Evolutionary conservation across 1,140 invertebrate species (phyloP).

Genomic region (Pogonomyrmex barbatus): DNA sequence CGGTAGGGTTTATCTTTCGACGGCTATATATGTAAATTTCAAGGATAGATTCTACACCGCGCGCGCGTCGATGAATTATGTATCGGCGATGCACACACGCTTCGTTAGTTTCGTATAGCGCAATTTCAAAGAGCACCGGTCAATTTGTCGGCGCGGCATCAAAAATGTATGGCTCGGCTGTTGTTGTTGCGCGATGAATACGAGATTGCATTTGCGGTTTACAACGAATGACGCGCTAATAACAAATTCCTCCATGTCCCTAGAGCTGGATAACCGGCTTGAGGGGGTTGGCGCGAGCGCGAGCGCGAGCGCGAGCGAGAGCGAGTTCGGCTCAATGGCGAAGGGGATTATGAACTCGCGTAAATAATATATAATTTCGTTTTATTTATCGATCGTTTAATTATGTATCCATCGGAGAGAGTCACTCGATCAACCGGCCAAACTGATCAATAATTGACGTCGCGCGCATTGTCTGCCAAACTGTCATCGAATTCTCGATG

Average conservation of each 20-base stretch:
- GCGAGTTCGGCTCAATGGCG: background rate
- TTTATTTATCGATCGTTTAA: slow-evolving; percentile 41
- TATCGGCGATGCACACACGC: slow-evolving; percentile 34
- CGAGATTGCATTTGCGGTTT: slow-evolving; percentile 32
- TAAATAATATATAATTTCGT: slow-evolving; percentile 10
- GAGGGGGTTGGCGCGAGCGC: background rate
- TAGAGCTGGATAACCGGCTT: background rate
- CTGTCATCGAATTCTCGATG: background rate
- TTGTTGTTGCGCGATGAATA: slow-evolving; percentile 16
- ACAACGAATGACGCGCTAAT: slow-evolving; percentile 47
- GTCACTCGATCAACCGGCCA: too few relatives aligned
- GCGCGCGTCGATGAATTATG: slow-evolving; percentile 42
- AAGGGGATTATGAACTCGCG: slow-evolving; percentile 22
- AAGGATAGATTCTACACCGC: slow-evolving; percentile 32
- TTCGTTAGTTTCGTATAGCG: slow-evolving; percentile 19
- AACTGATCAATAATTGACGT: slow-evolving; percentile 7
- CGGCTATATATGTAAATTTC: slow-evolving; percentile 42
- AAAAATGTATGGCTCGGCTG: slow-evolving; percentile 24
- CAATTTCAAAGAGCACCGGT: slow-evolving; percentile 42
- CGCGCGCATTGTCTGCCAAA: background rate
- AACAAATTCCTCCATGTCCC: slow-evolving; percentile 33
- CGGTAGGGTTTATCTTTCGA: slow-evolving; percentile 28
- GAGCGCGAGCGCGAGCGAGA: background rate
- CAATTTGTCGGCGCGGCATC: slow-evolving; percentile 39
- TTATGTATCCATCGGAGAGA: background rate